Conservation (phyloP, 2,797 vertebrate genomes). For the Buphagus erythrorhynchus region DNA sequence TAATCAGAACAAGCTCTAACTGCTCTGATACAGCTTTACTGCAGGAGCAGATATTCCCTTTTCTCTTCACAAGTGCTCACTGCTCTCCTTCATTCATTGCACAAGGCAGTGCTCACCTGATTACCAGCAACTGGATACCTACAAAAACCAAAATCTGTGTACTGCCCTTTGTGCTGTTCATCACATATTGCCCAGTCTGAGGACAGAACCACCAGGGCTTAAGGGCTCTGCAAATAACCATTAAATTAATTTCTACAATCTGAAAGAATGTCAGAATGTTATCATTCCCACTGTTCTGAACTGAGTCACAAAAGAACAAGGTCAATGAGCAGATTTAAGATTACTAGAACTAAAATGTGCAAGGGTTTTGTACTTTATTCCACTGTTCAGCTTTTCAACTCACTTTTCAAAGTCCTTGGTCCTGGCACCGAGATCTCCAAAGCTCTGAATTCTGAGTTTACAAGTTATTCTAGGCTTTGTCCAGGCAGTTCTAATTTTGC, state of each 20-base stretch:
- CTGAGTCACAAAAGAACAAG: neutral
- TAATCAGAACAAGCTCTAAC: constrained; percentile 15
- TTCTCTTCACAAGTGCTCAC: neutral
- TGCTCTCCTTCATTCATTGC: neutral
- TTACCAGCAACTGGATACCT: neutral
- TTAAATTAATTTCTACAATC: neutral
- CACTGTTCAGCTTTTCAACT: neutral
- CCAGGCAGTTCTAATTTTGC: neutral
- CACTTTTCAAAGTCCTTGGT: neutral
- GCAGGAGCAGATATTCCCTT: neutral
- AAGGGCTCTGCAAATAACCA: neutral
- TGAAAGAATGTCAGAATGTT: neutral
- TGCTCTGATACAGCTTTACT: neutral
- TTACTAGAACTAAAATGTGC: neutral
- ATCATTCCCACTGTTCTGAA: neutral
- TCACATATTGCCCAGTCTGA: neutral
- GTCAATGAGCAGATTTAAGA: neutral
- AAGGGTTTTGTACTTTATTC: neutral
- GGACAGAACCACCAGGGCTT: neutral
- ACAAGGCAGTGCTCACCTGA: neutral
- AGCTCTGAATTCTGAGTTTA: neutral
- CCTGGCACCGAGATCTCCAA: neutral
- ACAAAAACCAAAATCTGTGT: neutral
- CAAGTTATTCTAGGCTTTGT: neutral
- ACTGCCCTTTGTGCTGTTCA: neutral